Conservation (phyloP, 2,888 invertebrate genomes). For the Calameuta idolon region DNA sequence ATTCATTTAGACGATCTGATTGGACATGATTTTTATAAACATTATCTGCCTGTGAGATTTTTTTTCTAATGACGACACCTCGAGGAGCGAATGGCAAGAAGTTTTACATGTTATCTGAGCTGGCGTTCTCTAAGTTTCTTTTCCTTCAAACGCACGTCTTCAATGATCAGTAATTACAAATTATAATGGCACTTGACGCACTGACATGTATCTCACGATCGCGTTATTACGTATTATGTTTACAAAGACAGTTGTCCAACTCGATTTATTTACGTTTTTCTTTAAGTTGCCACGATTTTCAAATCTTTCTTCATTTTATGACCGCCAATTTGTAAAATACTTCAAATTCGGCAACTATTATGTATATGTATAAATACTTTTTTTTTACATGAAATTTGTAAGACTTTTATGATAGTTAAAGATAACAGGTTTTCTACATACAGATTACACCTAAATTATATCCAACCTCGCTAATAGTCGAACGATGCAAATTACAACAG, state of each 20-base stretch:
- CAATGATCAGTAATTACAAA: conserved; percentile 21
- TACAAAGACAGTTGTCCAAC: conserved; percentile 24
- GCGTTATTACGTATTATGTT: conserved; percentile 6
- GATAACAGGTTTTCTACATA: neutral
- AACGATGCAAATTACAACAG: neutral
- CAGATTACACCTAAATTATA: neutral
- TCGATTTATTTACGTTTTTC: conserved; percentile 22
- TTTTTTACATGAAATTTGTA: neutral
- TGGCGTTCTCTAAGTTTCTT: conserved; percentile 12
- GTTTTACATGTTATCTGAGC: conserved; percentile 31
- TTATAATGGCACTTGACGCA: conserved; percentile 62
- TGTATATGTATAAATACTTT: neutral
- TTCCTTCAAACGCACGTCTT: neutral
- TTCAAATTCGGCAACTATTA: neutral
- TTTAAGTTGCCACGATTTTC: neutral
- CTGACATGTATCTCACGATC: conserved; percentile 48
- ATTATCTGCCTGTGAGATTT: conserved; percentile 25
- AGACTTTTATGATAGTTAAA: neutral
- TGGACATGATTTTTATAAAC: conserved; percentile 27
- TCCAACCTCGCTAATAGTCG: neutral
- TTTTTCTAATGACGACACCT: conserved; percentile 22
- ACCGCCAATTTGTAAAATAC: neutral
- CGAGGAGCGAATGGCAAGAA: conserved; percentile 41
- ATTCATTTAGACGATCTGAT: conserved; percentile 43
- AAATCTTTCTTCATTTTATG: neutral